Evolutionary conservation across 30 jellyfish, hydroid and myxozoan genomes (phyloP), one percentile per base, ranked within the genome.

Genomic region (Hydractinia echinata): DNA sequence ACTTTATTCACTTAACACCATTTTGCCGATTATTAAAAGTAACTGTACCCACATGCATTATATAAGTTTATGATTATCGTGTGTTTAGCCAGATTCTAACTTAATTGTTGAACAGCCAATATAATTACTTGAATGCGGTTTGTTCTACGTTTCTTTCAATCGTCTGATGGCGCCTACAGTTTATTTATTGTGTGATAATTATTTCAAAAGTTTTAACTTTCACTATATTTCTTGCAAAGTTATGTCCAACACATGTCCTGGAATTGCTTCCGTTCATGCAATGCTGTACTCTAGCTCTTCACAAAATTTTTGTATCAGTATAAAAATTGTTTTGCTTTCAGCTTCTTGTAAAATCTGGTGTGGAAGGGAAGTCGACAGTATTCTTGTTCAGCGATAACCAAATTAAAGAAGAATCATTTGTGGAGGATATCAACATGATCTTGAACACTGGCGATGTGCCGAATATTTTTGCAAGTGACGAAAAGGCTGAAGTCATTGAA

Each of bases 381-480:
- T 93, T 93, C 73, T 50, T 93, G 56, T 93, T 93, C 88, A 93
- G 95, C 72, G 99, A 93, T 70, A 87, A 93, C 81, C 99, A 93
- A 72, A 93, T 93, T 66, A 93, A 93, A 67, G 99, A 93, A 76
- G 99, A 93, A 67, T 87, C 96, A 50, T 93, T 93, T 70, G 96
- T 93, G 5, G 99, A 93, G 53, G 99, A 93, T 64, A 88, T 93
- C 74, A 93, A 93, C 91, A 93, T 93, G 99, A 93, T 93, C 44
- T 77, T 93, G 55, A 93, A 93, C 66, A 86, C 96, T 49, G 99
- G 99, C 10, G 99, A 93, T 81, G 99, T 93, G 9, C 99, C 99
- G 9, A 93, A 93, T 76, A 93, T 93, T 10, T 93, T 93, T 76
- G 91, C 99, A 16, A 89, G 94, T 18, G 99, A 93, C 72, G 99